phyloP scores from a whole-genome alignment of 1,140 invertebrate genomes.

The Drosophila tsacasi region DNA sequence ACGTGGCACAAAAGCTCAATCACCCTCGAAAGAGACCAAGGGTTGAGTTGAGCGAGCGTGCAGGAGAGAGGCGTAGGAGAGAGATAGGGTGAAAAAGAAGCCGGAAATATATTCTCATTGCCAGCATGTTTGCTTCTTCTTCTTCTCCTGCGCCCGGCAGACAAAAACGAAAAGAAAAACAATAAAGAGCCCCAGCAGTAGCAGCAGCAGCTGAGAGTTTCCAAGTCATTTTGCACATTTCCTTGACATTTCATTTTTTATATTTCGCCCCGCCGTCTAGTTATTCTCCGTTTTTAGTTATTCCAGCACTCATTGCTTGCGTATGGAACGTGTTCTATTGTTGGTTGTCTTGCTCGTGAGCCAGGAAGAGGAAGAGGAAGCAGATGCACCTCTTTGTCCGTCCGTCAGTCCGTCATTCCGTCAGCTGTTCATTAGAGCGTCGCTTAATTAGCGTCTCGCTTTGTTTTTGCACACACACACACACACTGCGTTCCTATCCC shows the following conservation, averaged over 20 bases:
- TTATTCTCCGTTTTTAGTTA: conserved; percentile 32
- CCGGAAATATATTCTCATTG: conserved; percentile 39
- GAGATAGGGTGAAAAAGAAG: conserved; percentile 12
- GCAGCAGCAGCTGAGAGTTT: conserved; percentile 47
- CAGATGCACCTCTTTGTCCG: conserved; percentile 45
- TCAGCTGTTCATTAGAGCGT: conserved; percentile 75
- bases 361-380: conserved; percentile 41
- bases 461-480: conserved; percentile 53
- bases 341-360: conserved; percentile 31
- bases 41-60: not conserved
- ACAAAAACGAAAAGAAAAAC: conserved; percentile 16
- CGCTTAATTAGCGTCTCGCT: conserved; percentile 75
- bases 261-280: conserved; percentile 31
- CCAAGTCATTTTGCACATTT: conserved; percentile 81
- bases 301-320: conserved; percentile 38
- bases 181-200: conserved; percentile 13
- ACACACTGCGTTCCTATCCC: conserved; percentile 8
- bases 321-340: conserved; percentile 46
- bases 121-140: conserved; percentile 13
- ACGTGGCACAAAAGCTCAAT: conserved; percentile 34
- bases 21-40: conserved; percentile 15
- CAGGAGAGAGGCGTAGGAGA: too few relatives aligned
- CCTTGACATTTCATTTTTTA: conserved; percentile 79
- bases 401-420: conserved; percentile 38
- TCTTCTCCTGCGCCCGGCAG: conserved; percentile 4